phyloP scores from a whole-genome alignment of 2,113 vertebrate species.

The Lycaon pictus region DNA sequence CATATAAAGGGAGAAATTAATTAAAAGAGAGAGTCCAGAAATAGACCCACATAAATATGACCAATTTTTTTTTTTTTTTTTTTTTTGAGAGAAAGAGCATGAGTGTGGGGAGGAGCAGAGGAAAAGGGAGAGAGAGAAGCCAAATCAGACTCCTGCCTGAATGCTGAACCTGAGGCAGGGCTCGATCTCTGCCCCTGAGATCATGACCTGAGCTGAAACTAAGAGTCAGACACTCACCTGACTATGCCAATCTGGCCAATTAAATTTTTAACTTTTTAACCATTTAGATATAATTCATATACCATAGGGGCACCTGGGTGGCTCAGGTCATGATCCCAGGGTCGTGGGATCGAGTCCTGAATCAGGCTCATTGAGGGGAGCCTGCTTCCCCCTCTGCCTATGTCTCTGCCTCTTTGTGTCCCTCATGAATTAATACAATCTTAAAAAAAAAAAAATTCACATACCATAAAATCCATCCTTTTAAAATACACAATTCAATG shows the following conservation, averaged over 20 bases:
- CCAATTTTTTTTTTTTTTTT: not conserved
- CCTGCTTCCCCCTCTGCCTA: too few species aligned
- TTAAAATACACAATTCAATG: not conserved
- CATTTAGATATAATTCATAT: not conserved
- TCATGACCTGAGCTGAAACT: not conserved
- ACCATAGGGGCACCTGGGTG: not conserved
- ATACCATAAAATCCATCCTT: not conserved
- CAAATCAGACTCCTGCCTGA: not conserved
- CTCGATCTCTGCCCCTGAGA: not conserved
- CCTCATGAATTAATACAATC: too few species aligned
- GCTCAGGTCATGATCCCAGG: too few species aligned
- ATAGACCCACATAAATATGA: not conserved
- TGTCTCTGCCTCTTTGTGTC: too few species aligned
- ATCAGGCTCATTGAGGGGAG: too few species aligned
- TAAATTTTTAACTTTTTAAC: not conserved
- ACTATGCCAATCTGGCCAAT: not conserved
- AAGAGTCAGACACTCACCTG: not conserved
- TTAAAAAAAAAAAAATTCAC: not conserved
- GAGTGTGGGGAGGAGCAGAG: not conserved
- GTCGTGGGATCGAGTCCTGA: too few species aligned
- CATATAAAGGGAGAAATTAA: not conserved
- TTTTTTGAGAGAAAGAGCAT: not conserved
- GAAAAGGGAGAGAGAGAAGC: not conserved
- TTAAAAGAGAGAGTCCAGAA: not conserved
- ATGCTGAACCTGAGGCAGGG: not conserved